Conservation (phyloP, 2,888 invertebrate species). For the Tiliacea citrago region DNA sequence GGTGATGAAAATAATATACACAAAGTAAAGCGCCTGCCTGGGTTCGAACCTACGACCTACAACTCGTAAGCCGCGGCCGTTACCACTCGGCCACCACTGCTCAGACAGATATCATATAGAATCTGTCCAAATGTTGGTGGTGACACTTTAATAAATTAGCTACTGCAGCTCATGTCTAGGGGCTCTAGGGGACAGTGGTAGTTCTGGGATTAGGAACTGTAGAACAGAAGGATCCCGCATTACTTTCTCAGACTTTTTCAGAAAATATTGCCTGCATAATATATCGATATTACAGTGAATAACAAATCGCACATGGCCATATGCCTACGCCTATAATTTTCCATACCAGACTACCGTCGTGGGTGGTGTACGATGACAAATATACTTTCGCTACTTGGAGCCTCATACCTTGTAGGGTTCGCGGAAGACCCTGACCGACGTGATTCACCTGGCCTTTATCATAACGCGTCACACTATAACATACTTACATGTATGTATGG, state of each 20-base stretch:
- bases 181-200: background rate
- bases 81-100: no score
- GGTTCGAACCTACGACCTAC: no score
- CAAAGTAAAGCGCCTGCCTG: no score
- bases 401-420: slow-evolving; percentile 57
- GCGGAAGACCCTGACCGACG: slow-evolving; percentile 58
- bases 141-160: background rate
- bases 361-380: slow-evolving; percentile 56
- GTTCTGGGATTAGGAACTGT: no score
- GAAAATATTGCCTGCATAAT: background rate
- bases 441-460: slow-evolving; percentile 64
- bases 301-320: background rate
- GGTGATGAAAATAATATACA: no score
- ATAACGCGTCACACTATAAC: slow-evolving; percentile 35
- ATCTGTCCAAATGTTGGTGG: no score
- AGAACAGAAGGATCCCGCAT: background rate
- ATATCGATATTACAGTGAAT: background rate
- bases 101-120: no score
- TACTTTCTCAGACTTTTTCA: background rate
- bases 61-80: no score
- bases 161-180: background rate
- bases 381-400: slow-evolving; percentile 58
- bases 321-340: background rate
- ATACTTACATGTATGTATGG: slow-evolving; percentile 10
- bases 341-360: slow-evolving; percentile 19